Percentiles rank a stretch among this genome's conserved stretches.
Evolutionary conservation across 2,888 invertebrate species (phyloP).

Genomic region (Chaetoderma sp.): DNA sequence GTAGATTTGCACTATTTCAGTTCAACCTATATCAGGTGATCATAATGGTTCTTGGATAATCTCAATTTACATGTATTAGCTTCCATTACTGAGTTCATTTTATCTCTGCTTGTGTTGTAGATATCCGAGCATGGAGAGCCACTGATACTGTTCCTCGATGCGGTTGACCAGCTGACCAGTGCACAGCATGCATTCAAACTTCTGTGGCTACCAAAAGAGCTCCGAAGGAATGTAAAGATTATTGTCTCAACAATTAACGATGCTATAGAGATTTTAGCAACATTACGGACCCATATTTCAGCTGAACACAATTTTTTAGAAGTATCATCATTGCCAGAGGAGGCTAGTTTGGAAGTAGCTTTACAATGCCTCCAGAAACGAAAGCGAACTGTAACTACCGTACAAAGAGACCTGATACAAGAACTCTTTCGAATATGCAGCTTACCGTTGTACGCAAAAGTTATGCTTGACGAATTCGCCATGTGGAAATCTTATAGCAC

Average conservation of each 20-base stretch:
- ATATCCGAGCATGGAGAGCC: no score
- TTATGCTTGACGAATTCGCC: slow-evolving; percentile 44
- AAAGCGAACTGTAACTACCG: slow-evolving; percentile 30
- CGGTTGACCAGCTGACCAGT: slow-evolving; percentile 47
- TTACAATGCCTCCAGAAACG: slow-evolving; percentile 21
- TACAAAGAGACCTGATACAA: slow-evolving; percentile 34
- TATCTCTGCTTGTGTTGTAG: no score
- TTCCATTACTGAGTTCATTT: no score
- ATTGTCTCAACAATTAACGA: slow-evolving; percentile 42
- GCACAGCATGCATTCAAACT: slow-evolving; percentile 42
- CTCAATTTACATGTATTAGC: no score
- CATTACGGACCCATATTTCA: slow-evolving; percentile 20
- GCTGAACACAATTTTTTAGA: slow-evolving; percentile 5
- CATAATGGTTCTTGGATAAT: no score
- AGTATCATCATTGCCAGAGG: slow-evolving; percentile 27
- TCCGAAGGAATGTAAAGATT: slow-evolving; percentile 42
- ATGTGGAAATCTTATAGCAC: slow-evolving; percentile 43
- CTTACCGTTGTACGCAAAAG: slow-evolving; percentile 44
- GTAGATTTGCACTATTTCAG: no score
- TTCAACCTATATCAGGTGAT: no score
- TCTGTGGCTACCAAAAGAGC: slow-evolving; percentile 42
- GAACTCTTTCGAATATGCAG: slow-evolving; percentile 39
- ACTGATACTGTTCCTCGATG: slow-evolving; percentile 47
- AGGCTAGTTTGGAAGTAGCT: slow-evolving; percentile 28
- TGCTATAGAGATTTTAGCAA: slow-evolving; percentile 37